Conservation (phyloP, 2,888 invertebrate species). For the Patella ulyssiponensis region DNA sequence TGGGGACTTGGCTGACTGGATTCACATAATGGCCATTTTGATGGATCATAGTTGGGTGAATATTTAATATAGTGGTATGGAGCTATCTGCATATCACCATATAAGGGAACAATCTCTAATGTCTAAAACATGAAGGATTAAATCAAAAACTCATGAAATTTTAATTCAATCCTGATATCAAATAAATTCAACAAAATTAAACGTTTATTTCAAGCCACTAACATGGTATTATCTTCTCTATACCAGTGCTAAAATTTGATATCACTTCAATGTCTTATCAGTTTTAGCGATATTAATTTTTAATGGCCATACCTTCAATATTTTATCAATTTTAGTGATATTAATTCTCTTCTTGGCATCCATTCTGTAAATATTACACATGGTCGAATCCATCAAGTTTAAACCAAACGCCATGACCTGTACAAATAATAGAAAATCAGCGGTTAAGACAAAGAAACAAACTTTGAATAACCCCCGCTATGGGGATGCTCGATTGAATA, state of each 20-base stretch:
- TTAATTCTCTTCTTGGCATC: slow-evolving; percentile 97
- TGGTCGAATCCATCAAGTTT: slow-evolving; percentile 90
- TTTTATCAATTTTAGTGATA: slow-evolving; percentile 92
- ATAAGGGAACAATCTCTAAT: slow-evolving; percentile 76
- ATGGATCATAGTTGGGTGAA: slow-evolving; percentile 64
- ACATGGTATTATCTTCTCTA: too few relatives aligned
- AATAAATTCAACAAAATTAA: background rate
- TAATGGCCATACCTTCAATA: slow-evolving; percentile 86
- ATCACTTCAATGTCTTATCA: too few relatives aligned
- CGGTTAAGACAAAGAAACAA: too few relatives aligned
- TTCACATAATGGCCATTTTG: slow-evolving; percentile 68
- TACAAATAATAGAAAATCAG: slow-evolving; percentile 20
- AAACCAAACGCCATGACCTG: slow-evolving; percentile 87
- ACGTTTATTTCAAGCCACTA: background rate
- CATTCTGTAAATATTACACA: slow-evolving; percentile 84
- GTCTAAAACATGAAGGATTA: slow-evolving; percentile 45
- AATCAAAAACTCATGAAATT: background rate
- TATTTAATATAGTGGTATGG: slow-evolving; percentile 97
- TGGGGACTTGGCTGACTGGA: slow-evolving; percentile 86
- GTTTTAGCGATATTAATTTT: background rate
- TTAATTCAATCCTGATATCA: too few relatives aligned
- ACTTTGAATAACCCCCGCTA: too few relatives aligned
- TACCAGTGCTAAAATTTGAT: too few relatives aligned
- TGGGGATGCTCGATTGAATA: too few relatives aligned
- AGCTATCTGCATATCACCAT: slow-evolving; percentile 99